Conservation (phyloP, 2,113 vertebrate genomes). For the Leptocoma aspasia region DNA sequence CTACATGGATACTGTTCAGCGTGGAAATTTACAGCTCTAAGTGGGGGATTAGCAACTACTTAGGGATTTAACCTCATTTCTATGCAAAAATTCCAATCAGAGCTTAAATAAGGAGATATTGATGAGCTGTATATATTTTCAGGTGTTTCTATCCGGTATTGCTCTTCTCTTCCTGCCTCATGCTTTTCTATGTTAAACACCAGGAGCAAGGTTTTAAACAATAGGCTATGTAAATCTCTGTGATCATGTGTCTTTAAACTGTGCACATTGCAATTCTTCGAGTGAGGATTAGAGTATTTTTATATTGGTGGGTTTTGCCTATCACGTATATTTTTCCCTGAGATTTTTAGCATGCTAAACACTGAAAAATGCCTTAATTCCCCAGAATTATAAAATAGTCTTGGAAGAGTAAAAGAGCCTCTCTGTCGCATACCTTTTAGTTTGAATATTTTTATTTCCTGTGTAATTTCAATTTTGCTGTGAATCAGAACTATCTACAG, state of each 20-base stretch:
- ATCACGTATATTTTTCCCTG: background rate
- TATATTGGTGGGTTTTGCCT: background rate
- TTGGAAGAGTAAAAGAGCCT: conserved; percentile 34
- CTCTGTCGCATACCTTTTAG: conserved; percentile 33
- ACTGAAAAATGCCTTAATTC: conserved; percentile 33
- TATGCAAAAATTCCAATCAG: conserved; percentile 31
- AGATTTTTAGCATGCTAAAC: conserved; percentile 2
- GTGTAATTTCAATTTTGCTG: conserved; percentile 67
- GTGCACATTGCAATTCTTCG: background rate
- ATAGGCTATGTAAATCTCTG: background rate
- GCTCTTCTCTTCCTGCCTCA: background rate
- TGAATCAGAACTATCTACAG: conserved; percentile 65
- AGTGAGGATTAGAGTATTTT: background rate
- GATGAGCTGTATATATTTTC: conserved; percentile 6
- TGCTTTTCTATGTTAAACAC: background rate
- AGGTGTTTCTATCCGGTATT: background rate
- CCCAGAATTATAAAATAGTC: conserved; percentile 43
- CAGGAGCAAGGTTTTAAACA: background rate
- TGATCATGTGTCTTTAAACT: background rate
- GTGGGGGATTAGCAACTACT: conserved; percentile 14
- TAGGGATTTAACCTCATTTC: conserved; percentile 46
- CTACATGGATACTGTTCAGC: background rate
- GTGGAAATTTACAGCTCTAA: conserved; percentile 10
- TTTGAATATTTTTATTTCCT: conserved; percentile 65
- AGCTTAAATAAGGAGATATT: conserved; percentile 5